Base-by-base conservation (phyloP, 2,888 invertebrate genomes). In the Xiphydria camelus region DNA sequence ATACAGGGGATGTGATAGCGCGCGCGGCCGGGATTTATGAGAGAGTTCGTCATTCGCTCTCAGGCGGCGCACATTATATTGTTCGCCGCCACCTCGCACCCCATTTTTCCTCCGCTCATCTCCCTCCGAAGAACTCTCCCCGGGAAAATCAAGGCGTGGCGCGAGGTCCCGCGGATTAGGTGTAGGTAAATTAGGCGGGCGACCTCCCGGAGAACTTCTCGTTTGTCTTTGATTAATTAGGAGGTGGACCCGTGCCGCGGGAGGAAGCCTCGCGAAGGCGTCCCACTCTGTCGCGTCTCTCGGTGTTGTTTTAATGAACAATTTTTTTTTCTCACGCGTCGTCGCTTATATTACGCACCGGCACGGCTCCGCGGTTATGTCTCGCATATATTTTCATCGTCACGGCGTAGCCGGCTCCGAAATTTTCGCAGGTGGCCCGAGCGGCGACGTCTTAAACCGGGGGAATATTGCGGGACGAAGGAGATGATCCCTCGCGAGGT, bases 401-500 rank as follows among this genome's bases (percentile, higher is more conserved):
- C 26, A 26, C 3, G 26, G 10, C n/a, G n/a, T n/a, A n/a, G n/a
- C n/a, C n/a, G n/a, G n/a, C n/a, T n/a, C n/a, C n/a, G n/a, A n/a
- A n/a, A n/a, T n/a, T n/a, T n/a, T n/a, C n/a, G n/a, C 10, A 26
- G 14, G 14, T 2, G 10, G 12, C 10, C 5, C 14, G 7, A 26
- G 26, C 10, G 5, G 5, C 2, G 12, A 0, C 26, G 26, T 26
- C 10, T 10, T 4, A 26, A 14, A n/a, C n/a, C 7, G 10, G 4
- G 10, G 4, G 26, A 26, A 26, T 26, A 26, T 26, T 10, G 26
- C 12, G 26, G 26, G 26, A 26, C 26, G 10, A 26, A 26, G 10
- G 58, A 65, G 71, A 73, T 72, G 63, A 75, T 74, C 72, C 66
- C n/a, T n/a, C 26, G 21, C 46, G 42, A 55, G 64, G 65, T 70